phyloP scores from a whole-genome alignment of 2,113 vertebrate genomes.

The Riparia riparia region DNA sequence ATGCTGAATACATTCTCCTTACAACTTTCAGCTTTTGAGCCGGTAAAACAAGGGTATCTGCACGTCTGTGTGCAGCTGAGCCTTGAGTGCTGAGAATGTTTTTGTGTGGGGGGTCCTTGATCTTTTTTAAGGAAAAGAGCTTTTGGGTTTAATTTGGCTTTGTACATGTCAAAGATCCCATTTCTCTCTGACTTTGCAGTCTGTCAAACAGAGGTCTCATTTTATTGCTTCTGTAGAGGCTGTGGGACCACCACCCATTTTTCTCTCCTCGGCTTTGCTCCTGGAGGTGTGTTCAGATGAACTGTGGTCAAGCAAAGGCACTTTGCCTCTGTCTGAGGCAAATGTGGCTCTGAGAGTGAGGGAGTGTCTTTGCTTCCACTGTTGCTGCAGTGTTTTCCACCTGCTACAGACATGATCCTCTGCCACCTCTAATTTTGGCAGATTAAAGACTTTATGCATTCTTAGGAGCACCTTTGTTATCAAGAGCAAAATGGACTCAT shows the following conservation, averaged over 20 bases:
- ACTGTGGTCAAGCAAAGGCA: neutral
- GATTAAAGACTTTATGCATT: neutral
- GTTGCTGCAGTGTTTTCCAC: neutral
- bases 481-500: neutral
- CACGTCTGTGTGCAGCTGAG: neutral
- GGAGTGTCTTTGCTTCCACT: neutral
- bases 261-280: neutral
- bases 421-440: neutral
- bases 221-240: neutral
- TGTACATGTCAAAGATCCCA: neutral
- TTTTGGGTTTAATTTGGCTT: neutral
- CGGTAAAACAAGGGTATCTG: neutral
- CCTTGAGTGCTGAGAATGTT: neutral
- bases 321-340: neutral
- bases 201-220: neutral
- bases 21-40: neutral
- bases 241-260: neutral
- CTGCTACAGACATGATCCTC: fast-evolving
- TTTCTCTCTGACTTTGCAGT: neutral
- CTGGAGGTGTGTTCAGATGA: neutral
- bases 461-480: neutral
- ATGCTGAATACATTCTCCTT: neutral
- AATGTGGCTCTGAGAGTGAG: neutral
- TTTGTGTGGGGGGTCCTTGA: neutral
- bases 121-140: neutral